Conservation (phyloP, 37 sponge, comb jelly and placozoan genomes). For the Hormiphora californensis region DNA sequence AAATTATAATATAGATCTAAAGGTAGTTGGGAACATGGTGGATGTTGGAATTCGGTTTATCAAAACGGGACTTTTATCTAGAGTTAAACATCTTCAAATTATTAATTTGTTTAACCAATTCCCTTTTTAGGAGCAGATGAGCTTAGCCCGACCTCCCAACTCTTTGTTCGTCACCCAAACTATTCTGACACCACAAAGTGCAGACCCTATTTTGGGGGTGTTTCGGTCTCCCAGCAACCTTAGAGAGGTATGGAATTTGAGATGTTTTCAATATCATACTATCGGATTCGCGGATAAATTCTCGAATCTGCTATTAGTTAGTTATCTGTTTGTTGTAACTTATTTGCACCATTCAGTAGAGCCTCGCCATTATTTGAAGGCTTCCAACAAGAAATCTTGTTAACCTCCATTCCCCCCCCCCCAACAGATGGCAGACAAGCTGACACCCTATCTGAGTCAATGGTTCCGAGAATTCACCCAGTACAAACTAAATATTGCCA, state of each 20-base stretch:
- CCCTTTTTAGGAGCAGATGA: background rate
- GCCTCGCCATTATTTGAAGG: no score
- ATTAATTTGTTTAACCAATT: no score
- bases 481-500: background rate
- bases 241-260: background rate
- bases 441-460: background rate
- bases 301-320: no score
- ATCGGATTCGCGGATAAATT: no score
- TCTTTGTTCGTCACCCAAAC: background rate
- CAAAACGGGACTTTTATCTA: no score
- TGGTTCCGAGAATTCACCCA: conserved; percentile 3
- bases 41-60: no score
- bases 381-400: background rate
- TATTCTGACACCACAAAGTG: background rate
- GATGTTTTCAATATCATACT: no score
- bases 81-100: no score
- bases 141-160: background rate
- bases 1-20: no score
- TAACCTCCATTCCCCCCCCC: background rate
- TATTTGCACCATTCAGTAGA: no score
- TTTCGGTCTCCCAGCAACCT: background rate
- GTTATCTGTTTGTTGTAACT: no score
- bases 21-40: no score
- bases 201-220: background rate
- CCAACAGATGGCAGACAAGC: background rate